Base-by-base conservation (phyloP, 2,888 invertebrate species). In the Drosophila testacea region DNA sequence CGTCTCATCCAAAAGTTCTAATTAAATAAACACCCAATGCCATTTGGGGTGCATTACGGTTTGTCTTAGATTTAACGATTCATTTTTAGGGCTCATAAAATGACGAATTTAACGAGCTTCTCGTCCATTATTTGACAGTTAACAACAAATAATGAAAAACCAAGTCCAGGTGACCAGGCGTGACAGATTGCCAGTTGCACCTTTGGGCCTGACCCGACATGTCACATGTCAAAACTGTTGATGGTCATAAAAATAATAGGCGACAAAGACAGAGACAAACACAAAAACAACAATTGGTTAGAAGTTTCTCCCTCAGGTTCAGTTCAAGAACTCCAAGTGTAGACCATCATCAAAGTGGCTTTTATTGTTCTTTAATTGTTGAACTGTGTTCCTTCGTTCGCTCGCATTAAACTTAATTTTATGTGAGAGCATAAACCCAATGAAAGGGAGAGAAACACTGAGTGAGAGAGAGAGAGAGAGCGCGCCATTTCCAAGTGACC, bases 311-410 rank as follows among this genome's bases (percentile, higher is more conserved):
- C 11, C 9, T 11, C 44, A 44, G 44, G 22, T 44, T 2, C 7
- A 32, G 42, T 32, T 28, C 46, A 28, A 44, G 42, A 46, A 46
- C 44, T 36, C 46, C 36, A 22, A 57, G 52, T 16, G 63, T 48
- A 64, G 67, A 70, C 50, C 73, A 55, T 70, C 79, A 73, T 86
- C 80, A 87, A 84, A 84, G 73, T 77, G 80, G 63, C 70, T 87
- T 90, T 90, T 87, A 88, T 88, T 79, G 81, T 73, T 81, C 70
- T 88, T 90, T 90, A 90, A 90, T 90, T 89, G 90, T 80, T 73
- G 83, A 85, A 87, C 78, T 85, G 78, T 87, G 88, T 83, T 81
- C 69, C 71, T 68, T 66, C 71, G 67, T 64, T 59, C 64, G 81
- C 71, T 60, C 63, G 63, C 69, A 83, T 83, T 80, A 83, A 83